phyloP scores from a whole-genome alignment of 2,797 vertebrate species.

The Salmo trutta region DNA sequence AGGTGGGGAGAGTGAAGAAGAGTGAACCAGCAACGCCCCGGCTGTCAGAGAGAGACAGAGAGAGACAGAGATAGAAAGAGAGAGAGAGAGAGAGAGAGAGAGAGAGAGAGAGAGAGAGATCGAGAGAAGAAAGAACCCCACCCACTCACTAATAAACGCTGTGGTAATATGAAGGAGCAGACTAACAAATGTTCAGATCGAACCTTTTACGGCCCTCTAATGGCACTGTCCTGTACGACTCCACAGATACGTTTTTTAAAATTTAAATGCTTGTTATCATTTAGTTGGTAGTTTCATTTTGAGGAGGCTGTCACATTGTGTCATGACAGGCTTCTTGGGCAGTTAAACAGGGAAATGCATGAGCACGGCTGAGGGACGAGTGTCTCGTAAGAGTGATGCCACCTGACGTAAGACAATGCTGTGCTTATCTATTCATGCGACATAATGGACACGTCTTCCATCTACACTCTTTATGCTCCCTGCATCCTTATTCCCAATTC shows the following conservation, averaged over 20 bases:
- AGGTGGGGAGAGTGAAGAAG: not conserved
- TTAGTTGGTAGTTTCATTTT: not conserved
- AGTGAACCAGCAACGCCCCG: constrained; percentile 15
- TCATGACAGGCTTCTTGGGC: not conserved
- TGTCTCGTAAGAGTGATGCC: not conserved
- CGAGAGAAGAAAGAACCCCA: not conserved
- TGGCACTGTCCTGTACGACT: not conserved
- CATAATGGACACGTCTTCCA: not conserved
- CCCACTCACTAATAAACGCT: not conserved
- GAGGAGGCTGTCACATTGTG: constrained; percentile 1
- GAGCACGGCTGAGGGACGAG: constrained; percentile 22
- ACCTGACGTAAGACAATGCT: not conserved
- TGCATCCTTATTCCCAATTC: not conserved
- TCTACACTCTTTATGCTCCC: not conserved
- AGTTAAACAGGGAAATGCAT: constrained; percentile 19
- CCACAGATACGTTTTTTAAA: not conserved
- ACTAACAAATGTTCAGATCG: not conserved
- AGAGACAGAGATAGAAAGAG: not conserved
- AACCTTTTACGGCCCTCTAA: not conserved
- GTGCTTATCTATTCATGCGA: too few relatives aligned
- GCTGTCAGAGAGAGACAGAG: constrained; percentile 21
- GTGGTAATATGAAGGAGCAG: not conserved
- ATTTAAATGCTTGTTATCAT: not conserved
- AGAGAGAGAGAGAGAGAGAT: not conserved
- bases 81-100: not conserved